These are phyloP conservation scores for Cordilura impudica DNA, from an alignment of 2,888 invertebrate species.

Conservation along the genomic window DNA sequence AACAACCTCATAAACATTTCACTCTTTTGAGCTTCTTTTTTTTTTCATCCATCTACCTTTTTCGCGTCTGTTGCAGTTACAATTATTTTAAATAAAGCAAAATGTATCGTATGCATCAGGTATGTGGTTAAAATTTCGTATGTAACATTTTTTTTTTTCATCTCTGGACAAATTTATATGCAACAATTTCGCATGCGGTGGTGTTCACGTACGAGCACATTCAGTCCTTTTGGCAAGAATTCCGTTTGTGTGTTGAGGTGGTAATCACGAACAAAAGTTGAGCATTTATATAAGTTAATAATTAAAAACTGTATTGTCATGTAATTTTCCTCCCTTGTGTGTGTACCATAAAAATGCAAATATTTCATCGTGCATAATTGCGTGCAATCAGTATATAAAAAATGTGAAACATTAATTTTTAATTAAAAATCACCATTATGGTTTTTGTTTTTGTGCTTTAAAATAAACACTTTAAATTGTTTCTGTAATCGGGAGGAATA, in stretches of 20 bases:
- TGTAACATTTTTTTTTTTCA: not conserved
- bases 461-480: too few species aligned
- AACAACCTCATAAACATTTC: too few species aligned
- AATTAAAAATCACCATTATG: not conserved
- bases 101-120: constrained; percentile 16
- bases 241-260: not conserved
- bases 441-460: too few species aligned
- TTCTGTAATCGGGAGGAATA: too few species aligned
- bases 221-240: not conserved
- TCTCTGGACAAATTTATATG: not conserved
- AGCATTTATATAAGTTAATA: constrained; percentile 49
- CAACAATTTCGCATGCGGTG: not conserved
- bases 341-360: not conserved
- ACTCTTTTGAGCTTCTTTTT: not conserved
- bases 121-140: constrained; percentile 9
- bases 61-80: not conserved
- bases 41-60: not conserved
- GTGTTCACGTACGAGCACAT: too few species aligned
- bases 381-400: not conserved
- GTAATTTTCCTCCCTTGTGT: not conserved
- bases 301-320: constrained; percentile 42
- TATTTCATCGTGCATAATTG: not conserved
- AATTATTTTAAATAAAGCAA: constrained; percentile 51
- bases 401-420: not conserved
- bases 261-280: constrained; percentile 13